Base-by-base conservation (phyloP, 2,113 vertebrate species). In the Sterrhoptilus dennistouni region DNA sequence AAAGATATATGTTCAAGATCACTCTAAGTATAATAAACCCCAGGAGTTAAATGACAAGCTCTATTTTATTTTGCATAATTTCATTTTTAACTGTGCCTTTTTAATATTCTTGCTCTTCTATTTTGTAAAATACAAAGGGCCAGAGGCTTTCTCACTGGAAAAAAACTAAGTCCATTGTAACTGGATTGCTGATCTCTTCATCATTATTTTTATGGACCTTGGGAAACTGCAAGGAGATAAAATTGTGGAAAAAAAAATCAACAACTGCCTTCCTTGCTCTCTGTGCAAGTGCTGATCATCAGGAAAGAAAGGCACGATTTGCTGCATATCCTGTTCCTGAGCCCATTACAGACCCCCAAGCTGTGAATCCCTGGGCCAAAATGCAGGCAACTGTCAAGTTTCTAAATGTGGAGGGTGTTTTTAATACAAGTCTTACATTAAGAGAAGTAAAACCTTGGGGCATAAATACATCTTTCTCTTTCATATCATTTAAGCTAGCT, bases 131-230 rank as follows among this genome's bases (percentile, higher is more conserved):
- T 56, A 19, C 0, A 2, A 87, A 89, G 71, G 44, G 14, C 52
- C 69, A 60, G 72, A 87, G 40, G 63, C 31, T 87, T 25, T 35
- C 38, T 81, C n/a, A n/a, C 6, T 2, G 8, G 8, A 24, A 91
- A 63, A 83, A 88, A 36, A 42, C 35, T 8, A 59, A n/a, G 21
- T 53, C 70, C 36, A n/a, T 86, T 87, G 60, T 81, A 92, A 80
- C 66, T 42, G 45, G 15, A 76, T 79, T 6, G 4, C n/a, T 79
- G 57, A 61, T 83, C 40, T 69, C 53, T 75, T 87, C 27, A 84
- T 89, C 57, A 72, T 89, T 80, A 71, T 86, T 87, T 93, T 92
- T 91, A 84, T 59, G n/a, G 31, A 31, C 57, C 65, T 75, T 92
- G 31, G 42, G 49, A 95, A 92, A 75, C 57, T 72, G 38, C 24